phyloP scores from a whole-genome alignment of 2,888 invertebrate species.

The Mimachlamys varia region DNA sequence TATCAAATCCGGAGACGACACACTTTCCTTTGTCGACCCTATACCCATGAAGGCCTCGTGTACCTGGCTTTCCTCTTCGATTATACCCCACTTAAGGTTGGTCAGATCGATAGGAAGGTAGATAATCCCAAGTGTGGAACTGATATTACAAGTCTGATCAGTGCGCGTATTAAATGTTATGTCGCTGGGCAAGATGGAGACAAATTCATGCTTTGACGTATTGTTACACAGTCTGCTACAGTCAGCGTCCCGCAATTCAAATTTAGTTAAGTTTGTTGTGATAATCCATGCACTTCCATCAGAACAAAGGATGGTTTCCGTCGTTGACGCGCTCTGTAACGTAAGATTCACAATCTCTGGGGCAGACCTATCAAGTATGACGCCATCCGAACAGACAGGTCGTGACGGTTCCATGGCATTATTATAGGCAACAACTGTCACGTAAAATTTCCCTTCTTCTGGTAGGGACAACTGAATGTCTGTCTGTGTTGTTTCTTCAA shows the following conservation, averaged over 20 bases:
- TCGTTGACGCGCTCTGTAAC: conserved; percentile 51
- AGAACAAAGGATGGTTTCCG: conserved; percentile 53
- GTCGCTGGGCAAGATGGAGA: conserved; percentile 37
- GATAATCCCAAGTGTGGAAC: conserved; percentile 47
- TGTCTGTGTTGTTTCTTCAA: background rate
- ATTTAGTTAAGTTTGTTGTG: conserved; percentile 49
- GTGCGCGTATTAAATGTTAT: conserved; percentile 32
- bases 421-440: conserved; percentile 65
- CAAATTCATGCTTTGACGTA: background rate
- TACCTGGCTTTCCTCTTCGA: conserved; percentile 60
- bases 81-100: conserved; percentile 55
- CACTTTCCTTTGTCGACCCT: conserved; percentile 40
- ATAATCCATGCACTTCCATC: conserved; percentile 52
- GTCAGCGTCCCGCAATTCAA: conserved; percentile 34
- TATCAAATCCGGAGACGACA: conserved; percentile 49
- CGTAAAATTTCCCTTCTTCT: conserved; percentile 55
- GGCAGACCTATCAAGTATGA: conserved; percentile 59
- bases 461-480: conserved; percentile 18
- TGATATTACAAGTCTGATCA: conserved; percentile 42
- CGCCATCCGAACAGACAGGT: conserved; percentile 68
- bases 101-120: conserved; percentile 60
- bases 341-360: conserved; percentile 55
- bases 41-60: conserved; percentile 58
- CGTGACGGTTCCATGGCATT: conserved; percentile 65
- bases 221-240: conserved; percentile 37